A percentile compares a stretch with the other conserved stretches of the same genome.
Conservation (phyloP, 2,113 vertebrate species). For the Oreocharis arfaki region DNA sequence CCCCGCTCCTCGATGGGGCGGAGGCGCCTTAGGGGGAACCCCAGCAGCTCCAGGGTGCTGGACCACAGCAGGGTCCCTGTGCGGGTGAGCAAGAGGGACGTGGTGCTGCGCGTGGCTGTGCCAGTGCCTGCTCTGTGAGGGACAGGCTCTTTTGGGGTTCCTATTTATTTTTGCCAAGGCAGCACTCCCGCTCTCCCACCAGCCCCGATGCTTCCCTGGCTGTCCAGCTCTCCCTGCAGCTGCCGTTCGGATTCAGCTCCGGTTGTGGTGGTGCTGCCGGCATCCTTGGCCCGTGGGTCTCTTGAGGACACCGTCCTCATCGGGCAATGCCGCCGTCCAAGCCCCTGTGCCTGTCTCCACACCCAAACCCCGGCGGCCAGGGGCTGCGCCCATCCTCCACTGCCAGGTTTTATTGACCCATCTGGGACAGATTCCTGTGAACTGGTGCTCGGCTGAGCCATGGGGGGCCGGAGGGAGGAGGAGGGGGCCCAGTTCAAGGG, state of each 20-base stretch:
- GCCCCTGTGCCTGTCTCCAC: accelerated
- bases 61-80: accelerated
- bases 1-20: accelerated
- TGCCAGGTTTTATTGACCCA: not conserved
- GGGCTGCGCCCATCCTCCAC: not conserved
- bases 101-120: accelerated
- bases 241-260: accelerated
- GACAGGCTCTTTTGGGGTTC: not conserved
- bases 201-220: not conserved
- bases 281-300: not conserved
- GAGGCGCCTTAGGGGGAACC: not conserved
- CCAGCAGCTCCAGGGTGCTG: not conserved
- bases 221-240: not conserved
- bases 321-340: accelerated
- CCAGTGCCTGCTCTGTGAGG: accelerated
- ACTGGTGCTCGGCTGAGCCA: not conserved
- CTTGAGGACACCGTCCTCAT: accelerated
- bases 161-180: not conserved
- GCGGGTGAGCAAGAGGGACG: accelerated
- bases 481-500: not conserved
- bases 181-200: not conserved
- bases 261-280: accelerated
- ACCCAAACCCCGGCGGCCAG: accelerated
- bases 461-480: not conserved
- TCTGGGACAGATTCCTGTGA: not conserved